phyloP scores from a whole-genome alignment of 2,797 vertebrate species.

The Syngnathus rostellatus region DNA sequence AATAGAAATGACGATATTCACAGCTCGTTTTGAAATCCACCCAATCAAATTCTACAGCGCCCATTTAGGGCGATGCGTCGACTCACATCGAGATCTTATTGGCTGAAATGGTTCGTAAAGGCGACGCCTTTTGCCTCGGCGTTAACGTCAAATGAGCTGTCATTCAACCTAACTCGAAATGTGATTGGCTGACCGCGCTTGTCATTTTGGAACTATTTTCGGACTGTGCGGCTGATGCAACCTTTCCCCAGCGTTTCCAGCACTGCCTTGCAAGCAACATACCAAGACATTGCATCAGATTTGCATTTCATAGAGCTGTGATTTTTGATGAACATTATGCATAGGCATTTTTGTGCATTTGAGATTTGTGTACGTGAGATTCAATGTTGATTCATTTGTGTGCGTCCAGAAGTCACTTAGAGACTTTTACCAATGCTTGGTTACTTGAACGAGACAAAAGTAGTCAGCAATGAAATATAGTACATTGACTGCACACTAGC shows the following conservation, averaged over 20 bases:
- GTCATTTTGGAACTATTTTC: constrained; percentile 24
- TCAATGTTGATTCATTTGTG: neutral
- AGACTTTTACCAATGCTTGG: neutral
- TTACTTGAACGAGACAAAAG: neutral
- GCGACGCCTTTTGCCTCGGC: rapidly evolving
- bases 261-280: constrained; percentile 5
- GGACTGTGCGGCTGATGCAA: constrained; percentile 67
- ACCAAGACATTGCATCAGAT: constrained; percentile 62
- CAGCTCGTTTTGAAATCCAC: rapidly evolving
- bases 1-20: constrained; percentile 32
- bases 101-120: neutral
- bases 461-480: neutral
- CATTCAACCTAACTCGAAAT: neutral
- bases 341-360: neutral
- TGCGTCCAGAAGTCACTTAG: neutral
- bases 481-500: neutral
- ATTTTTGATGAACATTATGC: neutral
- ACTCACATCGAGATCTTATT: constrained; percentile 19
- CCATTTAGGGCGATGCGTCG: constrained; percentile 7
- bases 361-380: too few relatives aligned
- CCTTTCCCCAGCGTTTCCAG: constrained; percentile 46
- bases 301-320: too few relatives aligned
- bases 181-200: constrained; percentile 35
- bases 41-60: constrained; percentile 38
- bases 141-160: constrained; percentile 17